These are phyloP conservation scores for Botia almorhae DNA, from an alignment of 2,797 vertebrate genomes.

Conservation along the genomic window DNA sequence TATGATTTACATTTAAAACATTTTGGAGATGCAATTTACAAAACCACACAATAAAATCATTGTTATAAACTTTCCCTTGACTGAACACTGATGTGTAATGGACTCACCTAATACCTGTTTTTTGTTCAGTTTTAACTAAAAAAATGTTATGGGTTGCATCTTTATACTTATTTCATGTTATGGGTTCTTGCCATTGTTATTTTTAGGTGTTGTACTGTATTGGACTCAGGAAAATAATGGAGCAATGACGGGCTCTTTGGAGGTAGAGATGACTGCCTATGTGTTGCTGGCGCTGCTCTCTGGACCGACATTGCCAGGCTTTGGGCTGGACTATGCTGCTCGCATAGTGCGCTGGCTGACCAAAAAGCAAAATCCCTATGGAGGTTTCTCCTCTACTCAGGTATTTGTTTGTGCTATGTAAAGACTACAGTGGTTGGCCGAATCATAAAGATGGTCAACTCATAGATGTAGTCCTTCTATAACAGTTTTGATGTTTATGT, in stretches of 20 bases:
- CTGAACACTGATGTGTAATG: no score
- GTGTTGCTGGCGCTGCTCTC: conserved; percentile 82
- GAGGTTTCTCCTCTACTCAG: conserved; percentile 89
- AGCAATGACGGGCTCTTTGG: conserved; percentile 71
- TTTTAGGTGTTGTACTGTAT: conserved; percentile 67
- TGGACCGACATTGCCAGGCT: conserved; percentile 65
- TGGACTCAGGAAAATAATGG: conserved; percentile 63
- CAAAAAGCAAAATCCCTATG: conserved; percentile 81
- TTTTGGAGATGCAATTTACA: no score
- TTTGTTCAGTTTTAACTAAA: no score
- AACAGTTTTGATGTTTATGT: not conserved
- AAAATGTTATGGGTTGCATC: no score
- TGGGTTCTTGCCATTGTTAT: not conserved
- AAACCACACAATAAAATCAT: no score
- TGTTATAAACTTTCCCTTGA: no score
- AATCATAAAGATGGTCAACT: no score
- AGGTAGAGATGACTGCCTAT: conserved; percentile 86
- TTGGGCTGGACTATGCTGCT: conserved; percentile 73
- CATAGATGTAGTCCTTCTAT: no score
- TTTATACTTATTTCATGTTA: no score
- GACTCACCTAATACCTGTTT: no score
- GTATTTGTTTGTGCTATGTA: conserved; percentile 62
- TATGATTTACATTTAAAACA: no score
- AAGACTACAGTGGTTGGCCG: not conserved
- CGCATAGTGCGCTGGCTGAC: conserved; percentile 79